phyloP scores from a whole-genome alignment of 2,888 invertebrate genomes.

The Poecilus cupreus region DNA sequence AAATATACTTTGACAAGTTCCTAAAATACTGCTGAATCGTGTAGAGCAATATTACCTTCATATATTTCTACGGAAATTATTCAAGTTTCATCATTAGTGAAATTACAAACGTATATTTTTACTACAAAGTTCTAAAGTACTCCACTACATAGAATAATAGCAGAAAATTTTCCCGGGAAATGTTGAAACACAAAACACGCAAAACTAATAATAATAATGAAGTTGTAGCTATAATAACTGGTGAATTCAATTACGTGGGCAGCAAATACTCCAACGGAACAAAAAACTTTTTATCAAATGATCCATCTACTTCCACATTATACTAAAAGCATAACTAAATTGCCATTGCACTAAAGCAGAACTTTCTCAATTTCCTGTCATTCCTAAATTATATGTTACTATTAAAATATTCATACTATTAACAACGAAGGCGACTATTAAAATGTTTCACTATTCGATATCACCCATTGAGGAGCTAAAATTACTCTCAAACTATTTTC shows the following conservation, averaged over 20 bases:
- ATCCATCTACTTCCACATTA: not conserved
- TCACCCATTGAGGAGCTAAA: conserved; percentile 48
- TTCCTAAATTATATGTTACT: not conserved
- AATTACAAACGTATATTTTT: not conserved
- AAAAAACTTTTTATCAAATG: conserved; percentile 18
- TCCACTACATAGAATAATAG: too few relatives aligned
- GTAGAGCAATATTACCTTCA: too few relatives aligned
- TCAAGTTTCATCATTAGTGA: not conserved
- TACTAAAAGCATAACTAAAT: conserved; percentile 22
- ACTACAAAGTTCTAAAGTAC: too few relatives aligned
- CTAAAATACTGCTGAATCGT: too few relatives aligned
- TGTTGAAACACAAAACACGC: not conserved
- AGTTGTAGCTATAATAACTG: too few relatives aligned
- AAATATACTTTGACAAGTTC: not conserved
- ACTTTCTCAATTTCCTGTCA: not conserved
- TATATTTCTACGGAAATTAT: not conserved
- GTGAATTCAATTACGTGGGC: not conserved
- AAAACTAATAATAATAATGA: conserved; percentile 2
- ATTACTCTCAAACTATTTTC: conserved; percentile 44
- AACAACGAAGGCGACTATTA: not conserved
- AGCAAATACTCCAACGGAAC: not conserved
- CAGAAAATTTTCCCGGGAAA: not conserved
- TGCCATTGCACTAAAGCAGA: not conserved
- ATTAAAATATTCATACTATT: not conserved
- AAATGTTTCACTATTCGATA: not conserved